Conservation (phyloP, 1,140 invertebrate genomes). For the Antheraea mylitta region DNA sequence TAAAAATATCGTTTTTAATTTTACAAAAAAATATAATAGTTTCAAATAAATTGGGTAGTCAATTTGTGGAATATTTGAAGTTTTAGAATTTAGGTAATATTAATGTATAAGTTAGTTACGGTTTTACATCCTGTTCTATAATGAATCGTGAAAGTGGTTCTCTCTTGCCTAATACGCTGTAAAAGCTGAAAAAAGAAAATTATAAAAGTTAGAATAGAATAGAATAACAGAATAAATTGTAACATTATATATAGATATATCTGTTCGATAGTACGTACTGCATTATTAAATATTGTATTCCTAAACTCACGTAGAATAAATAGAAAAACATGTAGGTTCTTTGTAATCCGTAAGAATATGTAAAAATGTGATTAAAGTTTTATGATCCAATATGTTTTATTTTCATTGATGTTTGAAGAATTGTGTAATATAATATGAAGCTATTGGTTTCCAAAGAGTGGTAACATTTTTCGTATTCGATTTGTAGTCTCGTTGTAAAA, state of each 20-base stretch:
- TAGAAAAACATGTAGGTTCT: conserved; percentile 8
- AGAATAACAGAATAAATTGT: too few relatives aligned
- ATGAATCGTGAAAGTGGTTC: conserved; percentile 20
- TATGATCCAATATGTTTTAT: not conserved
- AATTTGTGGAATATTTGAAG: too few relatives aligned
- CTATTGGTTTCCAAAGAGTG: too few relatives aligned
- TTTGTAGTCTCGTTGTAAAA: too few relatives aligned
- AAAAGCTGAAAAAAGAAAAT: conserved; percentile 13
- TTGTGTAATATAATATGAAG: not conserved
- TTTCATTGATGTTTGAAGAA: not conserved
- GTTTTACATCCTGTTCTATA: conserved; percentile 24
- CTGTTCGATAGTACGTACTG: conserved; percentile 1
- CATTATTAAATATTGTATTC: conserved; percentile 9
- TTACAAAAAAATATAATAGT: too few relatives aligned
- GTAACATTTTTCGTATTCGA: too few relatives aligned
- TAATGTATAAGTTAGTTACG: conserved; percentile 13
- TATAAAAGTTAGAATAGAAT: too few relatives aligned
- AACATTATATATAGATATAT: too few relatives aligned
- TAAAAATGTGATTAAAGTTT: not conserved
- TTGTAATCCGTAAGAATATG: not conserved
- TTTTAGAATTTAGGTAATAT: not conserved
- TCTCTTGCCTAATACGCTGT: conserved; percentile 16
- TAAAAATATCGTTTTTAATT: too few relatives aligned
- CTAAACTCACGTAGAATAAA: not conserved
- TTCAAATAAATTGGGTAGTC: too few relatives aligned